phyloP scores from a whole-genome alignment of 2,113 vertebrate species.

The Pagrus major region DNA sequence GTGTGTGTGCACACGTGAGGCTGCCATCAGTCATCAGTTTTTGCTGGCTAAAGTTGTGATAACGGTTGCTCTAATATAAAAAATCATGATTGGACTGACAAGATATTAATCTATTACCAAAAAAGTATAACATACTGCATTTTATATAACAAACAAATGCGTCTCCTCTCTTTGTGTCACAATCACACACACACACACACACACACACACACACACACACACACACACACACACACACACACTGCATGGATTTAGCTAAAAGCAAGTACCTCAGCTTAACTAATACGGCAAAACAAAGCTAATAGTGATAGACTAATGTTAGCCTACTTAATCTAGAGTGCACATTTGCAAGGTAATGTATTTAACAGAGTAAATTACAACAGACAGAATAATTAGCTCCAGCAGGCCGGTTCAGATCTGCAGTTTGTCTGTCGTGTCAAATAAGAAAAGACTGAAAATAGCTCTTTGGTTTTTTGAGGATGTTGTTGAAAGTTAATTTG shows the following conservation, averaged over 20 bases:
- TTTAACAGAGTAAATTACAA: conserved; percentile 28
- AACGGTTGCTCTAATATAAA: neutral
- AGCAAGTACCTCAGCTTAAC: conserved; percentile 13
- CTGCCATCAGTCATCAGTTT: neutral
- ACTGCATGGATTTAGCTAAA: conserved; percentile 18
- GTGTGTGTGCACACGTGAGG: too few species aligned
- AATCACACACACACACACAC: neutral
- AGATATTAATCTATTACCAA: neutral
- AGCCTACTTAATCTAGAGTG: conserved; percentile 19
- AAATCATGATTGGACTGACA: neutral
- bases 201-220: conserved; percentile 15
- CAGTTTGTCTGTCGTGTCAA: conserved; percentile 22
- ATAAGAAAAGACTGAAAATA: neutral
- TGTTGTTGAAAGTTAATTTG: neutral
- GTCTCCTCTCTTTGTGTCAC: neutral
- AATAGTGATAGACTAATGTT: conserved; percentile 35
- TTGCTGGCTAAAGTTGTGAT: neutral
- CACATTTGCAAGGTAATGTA: conserved; percentile 31
- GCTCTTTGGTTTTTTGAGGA: conserved; percentile 1
- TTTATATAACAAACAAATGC: neutral
- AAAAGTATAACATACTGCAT: neutral
- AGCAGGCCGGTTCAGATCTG: conserved; percentile 18
- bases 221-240: neutral
- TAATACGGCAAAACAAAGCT: conserved; percentile 33
- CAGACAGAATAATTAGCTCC: conserved; percentile 31